phyloP scores from a whole-genome alignment of 2,113 vertebrate species.

The Formicarius rufipectus region DNA sequence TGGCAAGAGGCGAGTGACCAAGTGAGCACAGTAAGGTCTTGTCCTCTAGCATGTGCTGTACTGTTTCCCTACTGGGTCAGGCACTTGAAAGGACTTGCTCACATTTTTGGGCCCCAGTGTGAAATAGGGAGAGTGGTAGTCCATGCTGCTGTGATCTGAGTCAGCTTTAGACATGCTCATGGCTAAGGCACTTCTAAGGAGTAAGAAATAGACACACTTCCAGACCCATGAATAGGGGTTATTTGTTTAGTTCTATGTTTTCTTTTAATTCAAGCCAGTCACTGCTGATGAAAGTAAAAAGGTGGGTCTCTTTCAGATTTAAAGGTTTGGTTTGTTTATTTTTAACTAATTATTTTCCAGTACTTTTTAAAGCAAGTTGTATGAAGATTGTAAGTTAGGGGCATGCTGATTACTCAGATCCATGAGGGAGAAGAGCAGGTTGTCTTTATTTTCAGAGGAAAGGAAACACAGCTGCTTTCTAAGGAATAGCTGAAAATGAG shows the following conservation, averaged over 20 bases:
- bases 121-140: background rate
- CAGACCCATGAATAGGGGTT: background rate
- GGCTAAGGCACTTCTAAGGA: background rate
- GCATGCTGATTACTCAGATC: background rate
- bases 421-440: background rate
- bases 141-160: background rate
- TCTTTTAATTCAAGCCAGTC: background rate
- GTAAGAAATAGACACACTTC: background rate
- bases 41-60: background rate
- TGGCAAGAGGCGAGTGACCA: background rate
- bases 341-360: background rate
- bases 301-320: background rate
- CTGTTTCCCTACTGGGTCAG: background rate
- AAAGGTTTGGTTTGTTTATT: background rate
- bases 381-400: background rate
- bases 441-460: background rate
- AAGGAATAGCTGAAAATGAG: background rate
- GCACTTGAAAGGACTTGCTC: background rate
- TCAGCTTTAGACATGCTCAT: background rate
- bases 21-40: background rate
- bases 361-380: background rate
- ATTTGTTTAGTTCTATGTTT: background rate
- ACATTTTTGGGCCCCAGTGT: background rate
- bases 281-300: background rate
- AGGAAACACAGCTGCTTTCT: background rate